phyloP scores from a whole-genome alignment of 2,888 invertebrate genomes.

The Meliscaeva auricollis region DNA sequence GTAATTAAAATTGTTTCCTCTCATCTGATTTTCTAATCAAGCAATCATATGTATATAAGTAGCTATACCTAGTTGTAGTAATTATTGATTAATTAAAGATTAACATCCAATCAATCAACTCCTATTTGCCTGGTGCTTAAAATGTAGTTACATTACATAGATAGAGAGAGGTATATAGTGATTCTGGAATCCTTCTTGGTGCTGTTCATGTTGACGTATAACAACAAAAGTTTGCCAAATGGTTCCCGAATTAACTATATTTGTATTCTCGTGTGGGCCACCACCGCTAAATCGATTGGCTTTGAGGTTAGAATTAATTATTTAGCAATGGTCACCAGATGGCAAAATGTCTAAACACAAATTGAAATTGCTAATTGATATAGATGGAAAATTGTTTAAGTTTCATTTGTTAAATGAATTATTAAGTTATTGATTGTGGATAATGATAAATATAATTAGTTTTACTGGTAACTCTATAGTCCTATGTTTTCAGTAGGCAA shows the following conservation, averaged over 20 bases:
- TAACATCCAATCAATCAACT: slow-evolving; percentile 58
- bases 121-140: background rate
- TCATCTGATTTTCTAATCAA: slow-evolving; percentile 27
- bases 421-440: background rate
- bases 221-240: slow-evolving; percentile 19
- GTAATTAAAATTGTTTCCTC: slow-evolving; percentile 26
- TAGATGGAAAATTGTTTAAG: background rate
- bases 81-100: slow-evolving; percentile 67
- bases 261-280: background rate
- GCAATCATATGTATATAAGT: background rate
- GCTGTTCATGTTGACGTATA: too few species aligned
- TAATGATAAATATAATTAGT: too few species aligned
- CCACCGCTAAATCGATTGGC: slow-evolving; percentile 30
- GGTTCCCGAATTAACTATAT: slow-evolving; percentile 30
- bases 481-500: too few species aligned
- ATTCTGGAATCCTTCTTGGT: background rate
- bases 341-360: slow-evolving; percentile 27
- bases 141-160: too few species aligned
- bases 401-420: background rate
- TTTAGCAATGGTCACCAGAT: slow-evolving; percentile 35
- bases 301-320: slow-evolving; percentile 46
- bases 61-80: slow-evolving; percentile 4
- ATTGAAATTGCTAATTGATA: slow-evolving; percentile 42
- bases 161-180: background rate
- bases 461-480: too few species aligned